phyloP scores from a whole-genome alignment of 2,888 invertebrate genomes.

The Julus scanicus region DNA sequence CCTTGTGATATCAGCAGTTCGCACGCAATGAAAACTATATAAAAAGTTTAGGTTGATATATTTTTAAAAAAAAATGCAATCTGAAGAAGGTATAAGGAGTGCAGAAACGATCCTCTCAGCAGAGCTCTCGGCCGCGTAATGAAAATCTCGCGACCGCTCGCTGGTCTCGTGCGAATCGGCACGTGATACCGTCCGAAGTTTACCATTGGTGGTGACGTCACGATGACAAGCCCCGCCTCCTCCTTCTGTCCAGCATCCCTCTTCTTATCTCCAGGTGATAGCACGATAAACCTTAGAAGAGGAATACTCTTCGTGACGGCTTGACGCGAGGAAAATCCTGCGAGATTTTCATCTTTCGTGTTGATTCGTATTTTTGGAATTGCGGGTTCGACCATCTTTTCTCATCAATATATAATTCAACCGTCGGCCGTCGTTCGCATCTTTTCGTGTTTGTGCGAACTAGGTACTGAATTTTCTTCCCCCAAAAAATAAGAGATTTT shows the following conservation, averaged over 20 bases:
- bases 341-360: neutral
- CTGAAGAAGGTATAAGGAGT: neutral
- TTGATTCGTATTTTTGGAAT: neutral
- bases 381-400: neutral
- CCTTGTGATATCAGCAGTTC: neutral
- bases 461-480: neutral
- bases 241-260: neutral
- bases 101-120: neutral
- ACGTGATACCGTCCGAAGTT: neutral
- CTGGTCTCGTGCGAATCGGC: slow-evolving; percentile 36
- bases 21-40: neutral
- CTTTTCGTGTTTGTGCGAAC: neutral
- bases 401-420: neutral
- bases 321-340: slow-evolving; percentile 19
- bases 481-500: neutral
- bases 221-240: neutral
- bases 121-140: neutral
- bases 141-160: neutral
- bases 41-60: neutral
- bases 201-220: neutral
- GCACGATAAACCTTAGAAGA: slow-evolving; percentile 29
- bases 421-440: neutral
- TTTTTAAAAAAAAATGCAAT: neutral
- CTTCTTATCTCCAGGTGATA: slow-evolving; percentile 32
- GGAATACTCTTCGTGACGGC: neutral